These are phyloP conservation scores for Tenthredo livida DNA, from an alignment of 2,888 invertebrate species.

Conservation along the genomic window DNA sequence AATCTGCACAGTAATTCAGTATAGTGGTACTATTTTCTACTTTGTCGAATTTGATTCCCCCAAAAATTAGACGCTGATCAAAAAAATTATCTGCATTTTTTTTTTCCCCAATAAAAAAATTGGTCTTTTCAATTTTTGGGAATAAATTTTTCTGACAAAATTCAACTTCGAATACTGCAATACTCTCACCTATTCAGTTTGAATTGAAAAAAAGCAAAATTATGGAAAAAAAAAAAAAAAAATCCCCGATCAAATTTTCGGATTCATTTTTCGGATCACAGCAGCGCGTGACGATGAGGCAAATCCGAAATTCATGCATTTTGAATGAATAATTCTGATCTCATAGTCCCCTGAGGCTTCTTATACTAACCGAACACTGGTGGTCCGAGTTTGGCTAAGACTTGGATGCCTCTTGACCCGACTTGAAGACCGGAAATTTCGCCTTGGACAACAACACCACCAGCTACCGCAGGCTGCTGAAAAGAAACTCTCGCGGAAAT, in stretches of 20 bases:
- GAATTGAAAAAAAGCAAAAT: too few relatives aligned
- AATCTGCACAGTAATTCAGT: too few relatives aligned
- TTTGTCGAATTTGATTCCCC: too few relatives aligned
- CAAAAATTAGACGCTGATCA: too few relatives aligned
- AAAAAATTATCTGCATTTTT: too few relatives aligned
- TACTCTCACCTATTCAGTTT: too few relatives aligned
- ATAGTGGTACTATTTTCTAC: too few relatives aligned
- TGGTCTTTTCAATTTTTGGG: too few relatives aligned
- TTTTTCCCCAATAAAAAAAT: too few relatives aligned
- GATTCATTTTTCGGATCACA: not conserved
- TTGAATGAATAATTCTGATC: not conserved
- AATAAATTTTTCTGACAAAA: too few relatives aligned
- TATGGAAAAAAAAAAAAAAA: not conserved
- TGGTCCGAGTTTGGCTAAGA: constrained; percentile 77
- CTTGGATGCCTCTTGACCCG: constrained; percentile 73
- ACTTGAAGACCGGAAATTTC: constrained; percentile 67
- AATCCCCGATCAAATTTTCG: not conserved
- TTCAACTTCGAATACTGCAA: too few relatives aligned
- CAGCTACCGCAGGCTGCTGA: constrained; percentile 79
- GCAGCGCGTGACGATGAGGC: not conserved
- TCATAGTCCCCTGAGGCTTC: constrained; percentile 3
- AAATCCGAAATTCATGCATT: not conserved
- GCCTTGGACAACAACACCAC: constrained; percentile 71
- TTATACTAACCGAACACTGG: constrained; percentile 72
- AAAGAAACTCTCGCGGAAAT: constrained; percentile 82